Conservation (phyloP, 2,113 vertebrate species). For the Azemiops feae region DNA sequence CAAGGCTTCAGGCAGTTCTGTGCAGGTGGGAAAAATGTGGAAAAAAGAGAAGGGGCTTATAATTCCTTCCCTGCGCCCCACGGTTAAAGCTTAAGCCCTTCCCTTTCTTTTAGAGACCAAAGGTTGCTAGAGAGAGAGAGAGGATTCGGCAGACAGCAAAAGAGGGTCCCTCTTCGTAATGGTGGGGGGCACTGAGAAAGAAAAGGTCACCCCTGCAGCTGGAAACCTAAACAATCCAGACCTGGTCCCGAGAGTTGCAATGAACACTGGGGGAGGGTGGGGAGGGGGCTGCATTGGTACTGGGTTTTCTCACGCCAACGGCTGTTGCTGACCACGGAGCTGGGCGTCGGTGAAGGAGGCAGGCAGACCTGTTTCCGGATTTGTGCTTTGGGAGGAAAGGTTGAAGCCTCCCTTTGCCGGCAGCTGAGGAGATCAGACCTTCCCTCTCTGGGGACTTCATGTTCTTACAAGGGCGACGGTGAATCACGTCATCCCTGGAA, state of each 20-base stretch:
- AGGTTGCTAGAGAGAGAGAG: neutral
- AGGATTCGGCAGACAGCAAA: neutral
- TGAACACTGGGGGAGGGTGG: neutral
- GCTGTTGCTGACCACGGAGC: too few species aligned
- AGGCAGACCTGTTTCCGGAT: neutral
- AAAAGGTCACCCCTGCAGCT: neutral
- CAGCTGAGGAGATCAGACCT: neutral
- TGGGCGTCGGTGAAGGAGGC: neutral
- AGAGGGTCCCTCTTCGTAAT: neutral
- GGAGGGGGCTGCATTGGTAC: neutral
- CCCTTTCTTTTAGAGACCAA: neutral
- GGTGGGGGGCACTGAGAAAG: neutral
- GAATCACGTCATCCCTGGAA: neutral
- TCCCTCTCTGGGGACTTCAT: neutral
- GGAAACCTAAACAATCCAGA: neutral
- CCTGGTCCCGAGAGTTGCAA: neutral
- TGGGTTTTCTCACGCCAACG: neutral
- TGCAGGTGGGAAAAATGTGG: neutral
- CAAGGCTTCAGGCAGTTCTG: neutral
- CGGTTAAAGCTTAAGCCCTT: neutral
- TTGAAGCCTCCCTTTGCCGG: neutral
- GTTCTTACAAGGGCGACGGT: neutral
- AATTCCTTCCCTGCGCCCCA: neutral
- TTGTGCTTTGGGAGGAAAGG: neutral
- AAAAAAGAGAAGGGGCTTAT: neutral